Conservation (phyloP, 2,888 invertebrate genomes). For the Kuschelorhynchus macadamiae region DNA sequence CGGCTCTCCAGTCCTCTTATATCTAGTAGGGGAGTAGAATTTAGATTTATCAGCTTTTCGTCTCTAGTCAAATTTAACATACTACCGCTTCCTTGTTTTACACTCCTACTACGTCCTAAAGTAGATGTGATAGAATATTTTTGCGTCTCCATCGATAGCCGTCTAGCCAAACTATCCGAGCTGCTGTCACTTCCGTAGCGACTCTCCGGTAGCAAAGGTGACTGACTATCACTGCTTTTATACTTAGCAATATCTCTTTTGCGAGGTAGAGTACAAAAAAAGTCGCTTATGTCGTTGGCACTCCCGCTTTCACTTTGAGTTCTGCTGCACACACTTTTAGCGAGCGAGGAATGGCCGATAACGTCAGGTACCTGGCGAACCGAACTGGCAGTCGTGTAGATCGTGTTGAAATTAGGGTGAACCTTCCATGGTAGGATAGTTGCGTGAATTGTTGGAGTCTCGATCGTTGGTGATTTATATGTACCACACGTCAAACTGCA, state of each 20-base stretch:
- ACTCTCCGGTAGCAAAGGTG: constrained; percentile 79
- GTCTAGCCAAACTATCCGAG: constrained; percentile 66
- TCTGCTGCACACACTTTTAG: constrained; percentile 48
- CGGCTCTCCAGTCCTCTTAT: constrained; percentile 71
- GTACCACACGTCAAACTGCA: constrained; percentile 67
- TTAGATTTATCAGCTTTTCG: constrained; percentile 63
- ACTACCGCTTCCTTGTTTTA: constrained; percentile 78
- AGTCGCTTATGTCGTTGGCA: constrained; percentile 64
- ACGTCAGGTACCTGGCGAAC: constrained; percentile 64
- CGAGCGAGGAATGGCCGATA: constrained; percentile 62
- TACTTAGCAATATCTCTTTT: constrained; percentile 64
- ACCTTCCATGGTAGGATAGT: constrained; percentile 16
- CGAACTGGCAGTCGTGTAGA: constrained; percentile 38
- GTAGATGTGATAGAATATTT: constrained; percentile 57
- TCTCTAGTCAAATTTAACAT: constrained; percentile 78
- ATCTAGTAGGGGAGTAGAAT: constrained; percentile 76
- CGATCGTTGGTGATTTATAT: constrained; percentile 68
- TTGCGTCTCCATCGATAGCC: constrained; percentile 70
- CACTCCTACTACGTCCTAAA: constrained; percentile 63
- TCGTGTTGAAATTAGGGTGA: constrained; percentile 23
- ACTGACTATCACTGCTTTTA: constrained; percentile 77
- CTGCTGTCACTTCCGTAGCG: constrained; percentile 78
- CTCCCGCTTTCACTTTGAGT: constrained; percentile 67
- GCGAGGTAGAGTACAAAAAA: constrained; percentile 79
- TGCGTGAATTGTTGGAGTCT: constrained; percentile 67